Base-by-base conservation (phyloP, 2,888 invertebrate species). In the Mimas tiliae region DNA sequence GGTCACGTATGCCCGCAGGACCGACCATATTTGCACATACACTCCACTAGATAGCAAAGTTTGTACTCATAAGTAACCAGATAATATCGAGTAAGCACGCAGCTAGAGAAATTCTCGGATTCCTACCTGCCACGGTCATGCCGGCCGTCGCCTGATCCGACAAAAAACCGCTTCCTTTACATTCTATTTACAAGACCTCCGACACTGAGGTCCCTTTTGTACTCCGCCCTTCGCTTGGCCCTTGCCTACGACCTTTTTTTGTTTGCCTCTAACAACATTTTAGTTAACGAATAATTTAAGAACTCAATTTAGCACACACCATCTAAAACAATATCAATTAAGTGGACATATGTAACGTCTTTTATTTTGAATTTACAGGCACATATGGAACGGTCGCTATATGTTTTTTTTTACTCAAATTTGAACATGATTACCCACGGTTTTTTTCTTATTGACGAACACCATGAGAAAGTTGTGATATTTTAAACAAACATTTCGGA, bases 101-200 rank as follows among this genome's bases (percentile, higher is more conserved):
- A 72, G 50, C 72, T 70, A 72, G 75, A 80, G 80, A 79, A 79
- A 79, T 82, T 80, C 76, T 74, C 69, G 70, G 73, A 83, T 84
- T 81, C 78, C 82, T 90, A 89, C 92, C 89, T 90, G 91, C 74
- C 76, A 75, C 79, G 85, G 82, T 82, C 83, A 77, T 73, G 76
- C 33, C 65, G 72, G 76, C 33, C 65, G 72, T 55, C 53, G 55
- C 55, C 48, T 55, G 65, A 65, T 34, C 69, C 75, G 74, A 88
- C 84, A 90, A 91, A 91, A 91, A 88, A 86, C 74, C 82, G 86
- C 88, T 92, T 91, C 90, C 90, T 88, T 86, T 83, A 84, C 87
- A 89, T 87, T 91, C 73, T 90, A 85, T 91, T 89, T 90, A 89
- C 90, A 88, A 87, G 90, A 90, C 91, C 92, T 91, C 91, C 91